A percentile compares a stretch with the other conserved stretches of the same genome.
Conservation (phyloP, 2,113 vertebrate genomes). For the Lampris incognitus region DNA sequence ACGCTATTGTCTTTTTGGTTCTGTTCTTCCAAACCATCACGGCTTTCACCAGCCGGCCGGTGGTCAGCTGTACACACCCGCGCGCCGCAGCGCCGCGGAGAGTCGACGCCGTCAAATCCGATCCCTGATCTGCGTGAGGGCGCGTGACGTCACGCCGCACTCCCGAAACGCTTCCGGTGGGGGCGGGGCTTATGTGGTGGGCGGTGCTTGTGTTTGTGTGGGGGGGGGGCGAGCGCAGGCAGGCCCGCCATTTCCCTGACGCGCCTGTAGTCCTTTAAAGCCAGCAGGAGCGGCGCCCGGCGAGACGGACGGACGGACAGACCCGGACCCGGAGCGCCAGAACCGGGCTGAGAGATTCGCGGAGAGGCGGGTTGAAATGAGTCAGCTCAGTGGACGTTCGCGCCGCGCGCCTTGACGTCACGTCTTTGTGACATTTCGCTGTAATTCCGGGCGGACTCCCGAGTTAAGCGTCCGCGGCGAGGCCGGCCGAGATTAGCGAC, state of each 20-base stretch:
- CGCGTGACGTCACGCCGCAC: no score
- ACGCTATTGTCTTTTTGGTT: no score
- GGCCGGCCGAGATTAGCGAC: no score
- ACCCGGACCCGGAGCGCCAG: constrained; percentile 75
- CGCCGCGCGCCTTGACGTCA: constrained; percentile 23
- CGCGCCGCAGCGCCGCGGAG: constrained; percentile 9
- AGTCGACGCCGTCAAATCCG: constrained; percentile 39
- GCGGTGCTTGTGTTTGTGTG: neutral
- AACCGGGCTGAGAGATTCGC: constrained; percentile 72
- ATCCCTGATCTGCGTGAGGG: constrained; percentile 50
- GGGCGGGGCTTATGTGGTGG: no score
- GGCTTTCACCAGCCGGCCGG: constrained; percentile 22
- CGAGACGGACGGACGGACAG: constrained; percentile 67
- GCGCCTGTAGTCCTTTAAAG: constrained; percentile 73
- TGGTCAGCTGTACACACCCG: constrained; percentile 30
- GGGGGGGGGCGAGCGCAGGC: constrained; percentile 47
- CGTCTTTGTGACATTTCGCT: constrained; percentile 52
- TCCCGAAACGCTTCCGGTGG: no score
- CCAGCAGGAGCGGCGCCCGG: constrained; percentile 46
- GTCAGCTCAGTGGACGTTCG: constrained; percentile 71
- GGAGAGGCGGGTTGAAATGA: constrained; percentile 68
- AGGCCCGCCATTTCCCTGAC: constrained; percentile 91
- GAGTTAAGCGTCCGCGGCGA: no score
- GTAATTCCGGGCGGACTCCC: neutral
- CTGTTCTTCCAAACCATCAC: no score